These are phyloP conservation scores for Norana najaformis DNA, from an alignment of 2,888 invertebrate species.

Conservation along the genomic window DNA sequence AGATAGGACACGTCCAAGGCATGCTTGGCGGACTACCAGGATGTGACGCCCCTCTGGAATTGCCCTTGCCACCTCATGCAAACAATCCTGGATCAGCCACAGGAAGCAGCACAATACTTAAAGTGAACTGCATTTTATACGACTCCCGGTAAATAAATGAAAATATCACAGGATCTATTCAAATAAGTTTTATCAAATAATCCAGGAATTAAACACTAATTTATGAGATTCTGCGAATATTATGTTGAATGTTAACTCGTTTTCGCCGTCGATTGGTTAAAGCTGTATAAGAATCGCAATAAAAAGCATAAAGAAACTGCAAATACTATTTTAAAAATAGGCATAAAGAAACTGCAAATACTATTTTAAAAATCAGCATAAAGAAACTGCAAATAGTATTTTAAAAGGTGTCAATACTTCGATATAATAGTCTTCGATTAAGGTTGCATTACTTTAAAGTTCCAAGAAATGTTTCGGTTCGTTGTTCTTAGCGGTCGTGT, in stretches of 20 bases:
- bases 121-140: neutral
- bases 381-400: too few species aligned
- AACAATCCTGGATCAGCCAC: too few species aligned
- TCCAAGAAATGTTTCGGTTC: too few species aligned
- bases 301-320: too few species aligned
- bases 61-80: too few species aligned
- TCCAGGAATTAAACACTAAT: neutral
- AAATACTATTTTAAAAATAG: too few species aligned
- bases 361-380: too few species aligned
- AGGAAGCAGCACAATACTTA: neutral
- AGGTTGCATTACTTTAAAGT: too few species aligned
- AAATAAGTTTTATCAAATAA: neutral
- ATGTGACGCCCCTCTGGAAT: too few species aligned
- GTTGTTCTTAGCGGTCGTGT: slow-evolving; percentile 14
- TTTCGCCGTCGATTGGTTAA: neutral
- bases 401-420: neutral
- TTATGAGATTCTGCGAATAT: neutral
- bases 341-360: too few species aligned
- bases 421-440: neutral
- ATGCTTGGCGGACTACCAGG: too few species aligned
- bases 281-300: neutral
- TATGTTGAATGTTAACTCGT: neutral
- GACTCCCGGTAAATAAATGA: neutral
- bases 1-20: too few species aligned
- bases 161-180: neutral